phyloP scores from a whole-genome alignment of 1,140 invertebrate genomes.

The Aphidius gifuensis region DNA sequence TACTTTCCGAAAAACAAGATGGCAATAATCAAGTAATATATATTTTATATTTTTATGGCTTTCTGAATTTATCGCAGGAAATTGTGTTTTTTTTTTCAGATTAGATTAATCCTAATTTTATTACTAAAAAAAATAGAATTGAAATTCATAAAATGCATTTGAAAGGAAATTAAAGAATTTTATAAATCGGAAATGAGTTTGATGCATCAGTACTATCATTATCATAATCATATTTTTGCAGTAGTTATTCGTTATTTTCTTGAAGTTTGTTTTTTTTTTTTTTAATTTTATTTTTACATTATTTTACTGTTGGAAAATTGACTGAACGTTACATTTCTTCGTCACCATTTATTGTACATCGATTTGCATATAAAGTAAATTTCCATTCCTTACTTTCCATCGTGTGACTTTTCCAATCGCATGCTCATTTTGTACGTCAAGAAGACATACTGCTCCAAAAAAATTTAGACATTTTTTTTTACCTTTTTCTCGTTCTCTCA shows the following conservation, averaged over 20 bases:
- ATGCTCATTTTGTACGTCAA: constrained; percentile 44
- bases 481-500: not conserved
- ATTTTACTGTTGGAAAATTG: too few species aligned
- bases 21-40: constrained; percentile 48
- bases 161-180: too few species aligned
- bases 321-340: too few species aligned
- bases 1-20: constrained; percentile 65
- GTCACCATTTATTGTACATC: too few species aligned
- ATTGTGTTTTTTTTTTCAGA: not conserved
- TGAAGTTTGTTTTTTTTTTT: too few species aligned
- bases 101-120: not conserved
- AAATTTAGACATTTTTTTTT: constrained; percentile 45
- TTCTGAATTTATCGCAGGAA: not conserved
- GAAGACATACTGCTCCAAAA: constrained; percentile 38
- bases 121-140: too few species aligned
- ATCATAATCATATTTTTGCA: too few species aligned
- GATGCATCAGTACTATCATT: too few species aligned
- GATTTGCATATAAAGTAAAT: constrained; percentile 33
- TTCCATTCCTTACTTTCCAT: constrained; percentile 16
- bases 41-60: constrained; percentile 5
- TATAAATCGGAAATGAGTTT: too few species aligned
- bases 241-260: too few species aligned
- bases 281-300: too few species aligned
- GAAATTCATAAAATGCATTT: too few species aligned
- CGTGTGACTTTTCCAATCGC: constrained; percentile 40